Percentiles rank a stretch among this genome's conserved stretches.
phyloP scores from a whole-genome alignment of 2,888 invertebrate genomes.

The Cylindroiulus punctatus region DNA sequence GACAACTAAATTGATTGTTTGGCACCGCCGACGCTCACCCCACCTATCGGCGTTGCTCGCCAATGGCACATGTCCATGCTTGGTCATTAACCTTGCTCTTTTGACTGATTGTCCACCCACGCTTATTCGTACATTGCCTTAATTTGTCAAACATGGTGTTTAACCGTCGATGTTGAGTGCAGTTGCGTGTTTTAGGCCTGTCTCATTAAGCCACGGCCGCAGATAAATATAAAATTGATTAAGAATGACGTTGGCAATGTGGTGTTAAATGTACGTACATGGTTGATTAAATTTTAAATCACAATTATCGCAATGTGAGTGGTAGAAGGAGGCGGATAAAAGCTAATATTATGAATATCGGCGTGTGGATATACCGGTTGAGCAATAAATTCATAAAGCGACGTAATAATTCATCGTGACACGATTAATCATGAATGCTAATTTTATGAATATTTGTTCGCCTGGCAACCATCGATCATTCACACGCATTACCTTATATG shows the following conservation, averaged over 20 bases:
- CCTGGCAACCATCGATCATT: constrained; percentile 20
- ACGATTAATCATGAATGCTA: constrained; percentile 29
- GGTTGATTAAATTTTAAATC: constrained; percentile 3
- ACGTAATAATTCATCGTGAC: constrained; percentile 8
- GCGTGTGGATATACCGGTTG: background rate
- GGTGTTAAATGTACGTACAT: constrained; percentile 20
- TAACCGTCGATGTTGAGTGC: background rate
- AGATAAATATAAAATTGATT: background rate
- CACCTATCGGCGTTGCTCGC: background rate
- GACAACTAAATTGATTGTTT: constrained; percentile 23
- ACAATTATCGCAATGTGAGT: background rate
- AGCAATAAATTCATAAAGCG: constrained; percentile 34
- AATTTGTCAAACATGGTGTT: constrained; percentile 34
- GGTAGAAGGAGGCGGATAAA: background rate
- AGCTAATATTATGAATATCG: background rate
- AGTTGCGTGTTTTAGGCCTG: background rate
- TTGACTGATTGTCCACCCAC: constrained; percentile 23
- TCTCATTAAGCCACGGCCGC: background rate
- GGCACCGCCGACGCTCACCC: constrained; percentile 30
- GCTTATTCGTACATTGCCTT: background rate
- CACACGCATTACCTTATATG: background rate
- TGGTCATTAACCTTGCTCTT: constrained; percentile 27
- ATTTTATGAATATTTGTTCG: constrained; percentile 31
- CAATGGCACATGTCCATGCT: constrained; percentile 1
- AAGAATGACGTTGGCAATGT: constrained; percentile 10